Evolutionary conservation across 1,140 invertebrate genomes (phyloP).

Genomic region (Mercenaria mercenaria): DNA sequence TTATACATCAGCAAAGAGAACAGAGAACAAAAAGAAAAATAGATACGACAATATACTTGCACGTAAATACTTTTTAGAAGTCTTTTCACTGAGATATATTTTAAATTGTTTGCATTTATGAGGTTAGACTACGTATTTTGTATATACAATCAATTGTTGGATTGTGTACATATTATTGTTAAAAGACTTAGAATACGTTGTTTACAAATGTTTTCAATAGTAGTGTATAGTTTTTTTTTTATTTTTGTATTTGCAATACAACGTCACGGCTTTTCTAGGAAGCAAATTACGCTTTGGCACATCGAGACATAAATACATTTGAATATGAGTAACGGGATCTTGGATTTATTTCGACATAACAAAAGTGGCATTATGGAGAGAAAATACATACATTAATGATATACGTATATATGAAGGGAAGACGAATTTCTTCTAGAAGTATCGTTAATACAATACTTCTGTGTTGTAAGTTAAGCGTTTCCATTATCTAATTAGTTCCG

Average conservation of each 20-base stretch:
- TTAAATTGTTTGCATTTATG: background rate
- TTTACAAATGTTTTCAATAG: background rate
- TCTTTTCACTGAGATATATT: background rate
- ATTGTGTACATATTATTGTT: background rate
- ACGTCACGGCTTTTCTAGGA: too few species aligned
- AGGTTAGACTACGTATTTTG: background rate
- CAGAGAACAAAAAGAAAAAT: background rate
- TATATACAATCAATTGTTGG: background rate
- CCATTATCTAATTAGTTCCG: background rate
- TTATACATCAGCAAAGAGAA: background rate
- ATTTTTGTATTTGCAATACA: background rate
- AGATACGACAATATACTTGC: background rate
- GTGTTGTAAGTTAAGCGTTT: background rate
- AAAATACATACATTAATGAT: too few species aligned
- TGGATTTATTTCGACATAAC: too few species aligned
- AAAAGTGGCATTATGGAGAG: too few species aligned
- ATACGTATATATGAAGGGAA: too few species aligned
- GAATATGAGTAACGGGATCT: too few species aligned
- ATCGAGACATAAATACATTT: too few species aligned
- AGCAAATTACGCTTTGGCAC: too few species aligned
- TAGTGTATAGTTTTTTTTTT: background rate
- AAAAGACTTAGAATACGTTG: background rate
- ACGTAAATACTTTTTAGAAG: background rate
- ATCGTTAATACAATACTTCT: background rate
- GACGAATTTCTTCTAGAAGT: background rate